These are phyloP conservation scores for Drosophila merina DNA, from an alignment of 2,888 invertebrate genomes.

Conservation along the genomic window DNA sequence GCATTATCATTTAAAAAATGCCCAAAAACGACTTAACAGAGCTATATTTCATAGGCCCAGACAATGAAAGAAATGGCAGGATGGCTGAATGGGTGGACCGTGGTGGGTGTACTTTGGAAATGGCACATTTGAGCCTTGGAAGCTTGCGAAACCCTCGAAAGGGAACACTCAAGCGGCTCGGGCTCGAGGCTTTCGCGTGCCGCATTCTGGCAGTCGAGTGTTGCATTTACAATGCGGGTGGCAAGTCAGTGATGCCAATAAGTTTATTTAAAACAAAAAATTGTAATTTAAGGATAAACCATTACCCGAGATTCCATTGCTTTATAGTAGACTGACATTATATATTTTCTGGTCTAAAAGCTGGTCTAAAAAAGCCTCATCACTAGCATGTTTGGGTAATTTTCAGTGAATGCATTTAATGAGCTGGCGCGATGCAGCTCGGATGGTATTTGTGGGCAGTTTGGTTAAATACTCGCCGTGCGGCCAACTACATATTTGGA, in stretches of 20 bases:
- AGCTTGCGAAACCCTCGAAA: constrained; percentile 16
- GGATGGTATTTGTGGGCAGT: constrained; percentile 64
- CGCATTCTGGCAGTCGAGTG: constrained; percentile 14
- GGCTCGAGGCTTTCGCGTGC: constrained; percentile 6
- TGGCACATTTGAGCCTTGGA: constrained; percentile 40
- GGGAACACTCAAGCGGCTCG: constrained; percentile 21
- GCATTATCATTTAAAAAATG: constrained; percentile 64
- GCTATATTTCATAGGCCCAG: constrained; percentile 55
- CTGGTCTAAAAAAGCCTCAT: neutral
- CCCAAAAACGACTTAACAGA: constrained; percentile 55
- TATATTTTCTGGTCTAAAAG: no score
- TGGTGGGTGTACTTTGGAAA: neutral
- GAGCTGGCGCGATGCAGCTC: constrained; percentile 62
- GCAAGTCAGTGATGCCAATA: constrained; percentile 8
- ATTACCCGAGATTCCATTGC: no score
- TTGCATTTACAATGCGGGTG: neutral
- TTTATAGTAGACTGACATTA: no score
- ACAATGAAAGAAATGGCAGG: constrained; percentile 3
- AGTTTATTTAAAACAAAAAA: neutral
- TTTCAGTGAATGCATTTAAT: constrained; percentile 67
- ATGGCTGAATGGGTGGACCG: neutral
- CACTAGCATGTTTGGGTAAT: constrained; percentile 18
- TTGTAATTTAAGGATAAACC: no score
- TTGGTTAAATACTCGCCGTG: constrained; percentile 42
- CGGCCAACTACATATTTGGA: constrained; percentile 23